phyloP scores from a whole-genome alignment of 2,797 vertebrate species.

The Margarornis squamiger region DNA sequence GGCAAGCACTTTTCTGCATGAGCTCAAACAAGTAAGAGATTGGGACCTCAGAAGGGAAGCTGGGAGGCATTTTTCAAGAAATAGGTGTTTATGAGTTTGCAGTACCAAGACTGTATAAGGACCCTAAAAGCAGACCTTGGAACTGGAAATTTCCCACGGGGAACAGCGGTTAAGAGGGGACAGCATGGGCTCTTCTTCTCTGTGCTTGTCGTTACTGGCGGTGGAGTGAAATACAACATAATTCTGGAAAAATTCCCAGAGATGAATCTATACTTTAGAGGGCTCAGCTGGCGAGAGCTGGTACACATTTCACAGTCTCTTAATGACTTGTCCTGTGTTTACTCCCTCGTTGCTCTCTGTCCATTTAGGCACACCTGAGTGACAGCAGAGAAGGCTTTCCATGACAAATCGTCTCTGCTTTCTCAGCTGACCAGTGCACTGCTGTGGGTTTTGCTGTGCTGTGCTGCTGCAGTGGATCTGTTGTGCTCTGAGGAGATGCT shows the following conservation, averaged over 20 bases:
- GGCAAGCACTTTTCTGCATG: neutral
- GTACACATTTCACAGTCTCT: neutral
- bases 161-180: neutral
- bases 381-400: neutral
- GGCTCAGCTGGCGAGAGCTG: neutral
- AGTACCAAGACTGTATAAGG: neutral
- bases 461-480: neutral
- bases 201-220: neutral
- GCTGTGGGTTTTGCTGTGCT: neutral
- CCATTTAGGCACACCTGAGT: neutral
- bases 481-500: neutral
- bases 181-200: neutral
- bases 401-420: neutral
- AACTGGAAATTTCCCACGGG: neutral
- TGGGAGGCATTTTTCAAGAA: neutral
- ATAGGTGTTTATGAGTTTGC: neutral
- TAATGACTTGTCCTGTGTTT: neutral
- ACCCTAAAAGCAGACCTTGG: rapidly evolving
- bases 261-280: neutral
- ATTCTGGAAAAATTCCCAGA: neutral
- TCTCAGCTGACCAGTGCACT: neutral
- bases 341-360: neutral
- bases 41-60: neutral
- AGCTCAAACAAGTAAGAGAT: neutral
- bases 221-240: neutral